phyloP scores from a whole-genome alignment of 2,797 vertebrate genomes.

The Poecilia picta region DNA sequence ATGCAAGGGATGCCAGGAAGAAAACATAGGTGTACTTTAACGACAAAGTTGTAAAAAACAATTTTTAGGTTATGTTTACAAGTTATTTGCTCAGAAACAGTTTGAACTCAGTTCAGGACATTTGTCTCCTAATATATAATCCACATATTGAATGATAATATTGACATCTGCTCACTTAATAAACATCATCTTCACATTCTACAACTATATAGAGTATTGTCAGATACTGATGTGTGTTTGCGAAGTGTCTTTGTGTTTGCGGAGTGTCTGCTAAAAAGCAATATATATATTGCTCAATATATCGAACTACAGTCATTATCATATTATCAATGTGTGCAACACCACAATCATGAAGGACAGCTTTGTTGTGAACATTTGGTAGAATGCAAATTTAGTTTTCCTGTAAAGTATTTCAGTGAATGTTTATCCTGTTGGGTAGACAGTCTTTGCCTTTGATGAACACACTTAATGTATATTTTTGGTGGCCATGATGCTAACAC shows the following conservation, averaged over 20 bases:
- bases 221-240: not conserved
- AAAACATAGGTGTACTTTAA: constrained; percentile 2
- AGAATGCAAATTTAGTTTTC: not conserved
- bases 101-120: not conserved
- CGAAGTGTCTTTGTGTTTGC: not conserved
- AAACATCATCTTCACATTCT: not conserved
- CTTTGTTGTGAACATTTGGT: not conserved
- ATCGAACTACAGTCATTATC: not conserved
- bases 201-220: not conserved
- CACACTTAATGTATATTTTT: not conserved
- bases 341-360: not conserved
- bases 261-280: not conserved
- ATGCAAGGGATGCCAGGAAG: not conserved
- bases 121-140: not conserved
- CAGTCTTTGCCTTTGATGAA: not conserved
- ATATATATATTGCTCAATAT: not conserved
- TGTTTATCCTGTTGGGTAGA: not conserved
- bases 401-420: not conserved
- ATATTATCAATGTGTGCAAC: not conserved
- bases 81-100: not conserved
- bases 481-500: not conserved
- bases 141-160: not conserved
- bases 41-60: not conserved
- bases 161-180: not conserved
- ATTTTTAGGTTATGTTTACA: not conserved